Evolutionary conservation across 1,140 invertebrate genomes (phyloP), one percentile per base, ranked within the genome.

Genomic region (Mercenaria mercenaria): DNA sequence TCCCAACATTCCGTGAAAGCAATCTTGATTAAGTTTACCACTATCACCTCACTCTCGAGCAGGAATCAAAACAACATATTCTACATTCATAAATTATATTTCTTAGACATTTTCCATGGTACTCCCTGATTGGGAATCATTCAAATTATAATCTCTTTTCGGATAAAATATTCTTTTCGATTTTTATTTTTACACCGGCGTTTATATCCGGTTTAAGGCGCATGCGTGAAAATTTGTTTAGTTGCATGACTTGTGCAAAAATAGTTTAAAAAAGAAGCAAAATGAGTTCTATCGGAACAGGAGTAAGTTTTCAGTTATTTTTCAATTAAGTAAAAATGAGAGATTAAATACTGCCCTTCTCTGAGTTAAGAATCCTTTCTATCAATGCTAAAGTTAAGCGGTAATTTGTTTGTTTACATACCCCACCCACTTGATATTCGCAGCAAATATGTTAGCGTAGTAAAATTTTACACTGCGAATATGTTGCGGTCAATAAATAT

Each of bases 231-330:
- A 39, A 43, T 32, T 41, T 87, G 37, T 50, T 50, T 76, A 47
- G 26, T 61, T 92, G 74, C 85, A 91, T 92, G 91, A 91, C 91
- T 52, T 83, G 29, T 74, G 23, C 26, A 59, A 26, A 72, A 56
- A 52, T 41, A 2, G 26, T 8, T 18, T 90, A 32, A 82, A 87
- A 50, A 32, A 83, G 56, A 43, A 50, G 18, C 84, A 94, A 81
- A 26, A 99, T 99, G 98, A 99, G 98, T 97, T 99, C 98, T 39
- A 99, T 99, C 95, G 98, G 98, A 93, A 99, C 98, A 88, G 98
- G 98, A 91, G 98, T 99, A 97, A 97, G 97, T 97, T 85, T 26
- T 20, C 15, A 41, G 59, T 76, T 3, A 41, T 3, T 26, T 59
- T 0, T 69, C 23, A 23, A 43, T 56, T 37, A 81, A 20, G 37